A percentile compares a stretch with the other conserved stretches of the same genome.
Conservation (phyloP, 2,888 invertebrate genomes). For the Eremobia ochroleuca region DNA sequence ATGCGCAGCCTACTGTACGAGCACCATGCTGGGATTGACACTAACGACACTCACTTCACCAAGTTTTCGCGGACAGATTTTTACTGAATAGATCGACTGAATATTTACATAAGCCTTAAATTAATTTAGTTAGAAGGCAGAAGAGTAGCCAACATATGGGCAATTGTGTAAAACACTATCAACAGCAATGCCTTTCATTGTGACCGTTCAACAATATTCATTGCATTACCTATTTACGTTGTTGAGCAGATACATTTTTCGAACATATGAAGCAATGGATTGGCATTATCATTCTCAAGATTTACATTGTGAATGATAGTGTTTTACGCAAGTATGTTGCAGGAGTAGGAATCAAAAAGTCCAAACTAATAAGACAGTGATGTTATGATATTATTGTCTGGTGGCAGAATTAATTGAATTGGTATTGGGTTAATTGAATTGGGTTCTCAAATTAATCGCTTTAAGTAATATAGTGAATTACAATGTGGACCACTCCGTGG, state of each 20-base stretch:
- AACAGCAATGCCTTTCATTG: too few relatives aligned
- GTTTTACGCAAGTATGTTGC: too few relatives aligned
- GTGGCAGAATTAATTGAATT: constrained; percentile 12
- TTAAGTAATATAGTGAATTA: background rate
- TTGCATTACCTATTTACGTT: too few relatives aligned
- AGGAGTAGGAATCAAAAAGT: background rate
- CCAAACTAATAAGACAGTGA: background rate
- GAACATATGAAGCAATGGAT: too few relatives aligned
- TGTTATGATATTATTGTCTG: background rate
- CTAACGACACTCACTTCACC: background rate
- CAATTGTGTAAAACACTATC: too few relatives aligned
- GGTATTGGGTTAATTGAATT: too few relatives aligned
- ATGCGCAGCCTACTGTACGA: too few relatives aligned
- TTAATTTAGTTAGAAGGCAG: background rate
- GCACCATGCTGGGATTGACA: background rate
- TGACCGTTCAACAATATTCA: too few relatives aligned
- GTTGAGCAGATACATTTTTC: too few relatives aligned
- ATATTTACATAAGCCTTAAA: background rate
- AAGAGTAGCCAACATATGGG: too few relatives aligned
- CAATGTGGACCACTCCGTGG: background rate
- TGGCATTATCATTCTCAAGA: too few relatives aligned
- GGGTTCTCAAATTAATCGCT: background rate
- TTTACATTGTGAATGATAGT: too few relatives aligned
- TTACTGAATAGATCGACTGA: background rate
- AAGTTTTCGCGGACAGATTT: background rate